These are phyloP conservation scores for Capricornis sumatraensis DNA, from an alignment of 2,113 vertebrate genomes.

Conservation along the genomic window DNA sequence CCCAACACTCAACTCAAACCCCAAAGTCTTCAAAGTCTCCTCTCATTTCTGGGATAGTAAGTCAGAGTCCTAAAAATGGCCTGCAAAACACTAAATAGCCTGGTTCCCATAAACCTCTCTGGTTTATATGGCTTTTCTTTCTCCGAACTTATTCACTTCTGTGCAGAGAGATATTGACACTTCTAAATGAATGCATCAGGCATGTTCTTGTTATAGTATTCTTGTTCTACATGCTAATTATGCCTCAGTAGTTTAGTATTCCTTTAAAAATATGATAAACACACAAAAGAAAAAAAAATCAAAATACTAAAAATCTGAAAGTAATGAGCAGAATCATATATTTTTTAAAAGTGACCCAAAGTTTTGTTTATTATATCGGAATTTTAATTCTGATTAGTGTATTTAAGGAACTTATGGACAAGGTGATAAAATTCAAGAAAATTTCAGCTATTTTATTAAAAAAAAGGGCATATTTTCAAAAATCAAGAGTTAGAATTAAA, in stretches of 20 bases:
- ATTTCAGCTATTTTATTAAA: accelerated
- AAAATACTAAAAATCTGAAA: neutral
- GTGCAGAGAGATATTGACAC: neutral
- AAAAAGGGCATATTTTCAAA: neutral
- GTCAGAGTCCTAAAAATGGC: neutral
- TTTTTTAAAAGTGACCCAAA: neutral
- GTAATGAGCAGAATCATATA: neutral
- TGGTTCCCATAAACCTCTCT: neutral
- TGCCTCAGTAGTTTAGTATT: neutral
- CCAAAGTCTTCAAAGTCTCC: neutral
- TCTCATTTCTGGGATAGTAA: neutral
- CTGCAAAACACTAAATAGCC: neutral
- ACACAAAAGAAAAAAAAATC: neutral
- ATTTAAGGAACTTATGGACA: neutral
- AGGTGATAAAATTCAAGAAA: neutral
- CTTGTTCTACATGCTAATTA: neutral
- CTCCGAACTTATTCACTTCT: neutral
- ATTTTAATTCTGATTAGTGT: neutral
- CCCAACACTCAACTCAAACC: neutral
- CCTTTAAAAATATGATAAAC: neutral
- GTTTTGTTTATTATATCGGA: neutral
- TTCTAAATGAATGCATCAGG: neutral
- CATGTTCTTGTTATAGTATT: neutral
- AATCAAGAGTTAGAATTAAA: neutral
- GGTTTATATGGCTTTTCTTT: neutral